Conservation (phyloP, 2,888 invertebrate species). For the Anarsia innoxiella region DNA sequence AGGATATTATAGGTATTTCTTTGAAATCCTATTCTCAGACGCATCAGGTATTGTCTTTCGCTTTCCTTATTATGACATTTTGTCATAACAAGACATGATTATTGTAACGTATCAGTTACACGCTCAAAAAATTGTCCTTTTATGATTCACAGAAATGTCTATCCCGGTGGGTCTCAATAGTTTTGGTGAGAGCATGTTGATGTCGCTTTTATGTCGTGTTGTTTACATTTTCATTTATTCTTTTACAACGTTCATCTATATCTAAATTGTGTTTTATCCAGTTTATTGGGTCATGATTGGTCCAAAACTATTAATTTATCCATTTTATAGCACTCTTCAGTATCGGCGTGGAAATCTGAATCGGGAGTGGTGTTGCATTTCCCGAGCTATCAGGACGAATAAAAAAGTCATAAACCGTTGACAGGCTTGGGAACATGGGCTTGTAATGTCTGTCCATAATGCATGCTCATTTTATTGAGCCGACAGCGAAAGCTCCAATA, state of each 20-base stretch:
- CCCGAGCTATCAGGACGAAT: constrained; percentile 60
- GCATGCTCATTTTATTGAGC: constrained; percentile 53
- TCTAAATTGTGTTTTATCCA: constrained; percentile 25
- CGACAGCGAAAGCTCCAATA: constrained; percentile 49
- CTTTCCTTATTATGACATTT: constrained; percentile 47
- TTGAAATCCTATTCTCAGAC: constrained; percentile 22
- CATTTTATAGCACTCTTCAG: constrained; percentile 45
- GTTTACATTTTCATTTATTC: too few species aligned
- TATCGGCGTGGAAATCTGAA: constrained; percentile 56
- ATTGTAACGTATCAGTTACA: constrained; percentile 41
- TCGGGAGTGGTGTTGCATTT: constrained; percentile 65
- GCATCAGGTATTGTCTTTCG: constrained; percentile 29
- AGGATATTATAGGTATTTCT: constrained; percentile 31
- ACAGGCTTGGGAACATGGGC: constrained; percentile 67
- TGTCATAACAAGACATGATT: constrained; percentile 49
- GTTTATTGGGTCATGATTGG: constrained; percentile 33
- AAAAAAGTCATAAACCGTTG: constrained; percentile 71
- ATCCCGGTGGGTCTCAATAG: constrained; percentile 7
- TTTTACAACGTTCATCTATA: too few species aligned
- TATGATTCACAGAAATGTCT: constrained; percentile 18
- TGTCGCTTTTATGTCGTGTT: too few species aligned
- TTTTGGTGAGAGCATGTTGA: background rate
- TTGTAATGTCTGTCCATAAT: constrained; percentile 58
- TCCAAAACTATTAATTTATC: constrained; percentile 42
- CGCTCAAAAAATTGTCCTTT: constrained; percentile 38